Evolutionary conservation across 2,113 vertebrate genomes (phyloP), one percentile per base, ranked within the genome.

Genomic region (Otolemur garnettii): DNA sequence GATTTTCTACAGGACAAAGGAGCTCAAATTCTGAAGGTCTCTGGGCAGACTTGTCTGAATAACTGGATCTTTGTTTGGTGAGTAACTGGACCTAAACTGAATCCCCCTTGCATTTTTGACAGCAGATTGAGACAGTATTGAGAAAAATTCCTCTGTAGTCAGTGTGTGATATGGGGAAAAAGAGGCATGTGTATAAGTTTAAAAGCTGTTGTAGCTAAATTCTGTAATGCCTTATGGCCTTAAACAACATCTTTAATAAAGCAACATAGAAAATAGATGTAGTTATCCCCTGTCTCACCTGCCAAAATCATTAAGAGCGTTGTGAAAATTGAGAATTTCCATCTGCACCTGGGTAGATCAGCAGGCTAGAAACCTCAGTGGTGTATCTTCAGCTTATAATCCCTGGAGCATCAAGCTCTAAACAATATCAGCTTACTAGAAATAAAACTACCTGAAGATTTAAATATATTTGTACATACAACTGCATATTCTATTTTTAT

Each of bases 221-320:
- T 68, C 17, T 53, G 9, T 90, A 64, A 78, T 4, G n/a, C 35
- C 22, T 24, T 60, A 74, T 30, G 84, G 14, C 33, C 28, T 33
- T 81, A 90, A 75, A 81, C 81, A 74, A 42, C 21, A 81, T 81
- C 38, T 90, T 55, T 72, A 88, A 92, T 42, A 33, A 64, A 72
- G 64, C 13, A 88, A 71, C 1, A 28, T 19, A 60, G 18, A 87
- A 35, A 50, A 81, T 14, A 11, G 11, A 75, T 26, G 21, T 12
- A 55, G 2, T 84, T 78, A 71, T 62, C 79, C 30, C n/a, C 18
- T 57, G 22, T 77, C 26, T 45, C 11, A 91, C 50, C 57, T 62
- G 66, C 24, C 24, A 72, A 57, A 85, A 30, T 21, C 38, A 26
- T 55, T 14, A 75, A 59, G 66, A 87, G 59, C 21, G 35, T 6